Percentiles rank a stretch among this genome's conserved stretches.
Evolutionary conservation across 92 coral and sea anemone genomes (phyloP).

Genomic region (Zoanthus sociatus): DNA sequence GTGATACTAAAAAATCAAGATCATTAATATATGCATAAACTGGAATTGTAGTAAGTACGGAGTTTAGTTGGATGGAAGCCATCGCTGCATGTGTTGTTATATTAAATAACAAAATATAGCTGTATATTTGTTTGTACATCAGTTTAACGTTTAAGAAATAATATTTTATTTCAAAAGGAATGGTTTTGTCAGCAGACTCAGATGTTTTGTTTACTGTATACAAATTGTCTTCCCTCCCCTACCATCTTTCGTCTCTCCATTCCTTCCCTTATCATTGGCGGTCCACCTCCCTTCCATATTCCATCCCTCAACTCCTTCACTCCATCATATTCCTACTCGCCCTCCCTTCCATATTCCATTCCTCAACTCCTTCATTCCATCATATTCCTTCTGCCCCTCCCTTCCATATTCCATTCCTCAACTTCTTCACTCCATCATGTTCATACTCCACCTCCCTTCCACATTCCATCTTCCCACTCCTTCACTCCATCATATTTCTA

Average conservation of each 20-base stretch:
- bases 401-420: neutral
- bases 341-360: neutral
- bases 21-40: neutral
- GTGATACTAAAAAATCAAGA: neutral
- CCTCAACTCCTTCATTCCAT: neutral
- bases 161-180: neutral
- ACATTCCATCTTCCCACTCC: neutral
- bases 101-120: neutral
- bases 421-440: neutral
- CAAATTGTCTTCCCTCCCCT: neutral
- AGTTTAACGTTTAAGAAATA: neutral
- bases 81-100: neutral
- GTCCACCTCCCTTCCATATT: neutral
- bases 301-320: neutral
- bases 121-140: neutral
- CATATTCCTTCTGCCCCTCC: neutral
- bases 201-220: neutral
- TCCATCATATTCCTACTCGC: neutral
- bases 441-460: neutral
- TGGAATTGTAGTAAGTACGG: neutral
- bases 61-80: neutral
- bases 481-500: neutral
- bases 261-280: neutral
- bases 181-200: neutral
- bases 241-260: neutral